Evolutionary conservation across 2,113 vertebrate genomes (phyloP), one percentile per base, ranked within the genome.

Genomic region (Pontoporia blainvillei): DNA sequence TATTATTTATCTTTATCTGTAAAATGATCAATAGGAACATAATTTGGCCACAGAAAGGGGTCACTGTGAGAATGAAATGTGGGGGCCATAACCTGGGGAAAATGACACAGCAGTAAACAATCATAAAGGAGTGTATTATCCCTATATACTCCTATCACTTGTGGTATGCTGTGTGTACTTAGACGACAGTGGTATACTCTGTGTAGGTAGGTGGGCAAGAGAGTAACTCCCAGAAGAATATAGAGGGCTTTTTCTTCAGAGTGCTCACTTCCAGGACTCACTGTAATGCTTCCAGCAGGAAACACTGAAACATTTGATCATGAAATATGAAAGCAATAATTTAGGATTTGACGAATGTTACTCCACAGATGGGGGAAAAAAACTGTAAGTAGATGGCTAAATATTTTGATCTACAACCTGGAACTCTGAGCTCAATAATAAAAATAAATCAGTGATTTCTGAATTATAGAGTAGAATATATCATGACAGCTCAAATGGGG

Each of bases 391-490:
- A 59, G 75, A 66, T 83, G 57, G 34, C 41, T 91, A 71, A 71
- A 66, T 84, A 90, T 88, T 94, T 91, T 31, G 25, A 54, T 95
- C 17, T 82, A 49, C 61, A 91, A 41, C 49, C 23, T 61, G 71
- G 25, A 95, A 89, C 66, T 78, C 87, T 67, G 46, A 89, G 49
- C 85, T 91, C 31, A 91, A 39, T 41, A 73, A 79, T 39, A 89
- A 96, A 91, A 95, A 94, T 52, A 91, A 91, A 85, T 78, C 21
- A 81, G 4, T 67, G 62, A 87, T 59, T 91, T 88, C 69, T 91
- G 54, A 87, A 73, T 85, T 89, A 52, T 11, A 90, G 25, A 90
- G 54, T 14, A 84, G 69, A 84, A 73, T 23, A 66, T 3, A 6
- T 25, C 39, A 85, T 4, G 39, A 86, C 61, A 86, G 79, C 67